Percentiles rank a stretch among this genome's conserved stretches.
These are phyloP conservation scores for Anoplophora glabripennis DNA, from an alignment of 1,140 invertebrate genomes.

Conservation along the genomic window DNA sequence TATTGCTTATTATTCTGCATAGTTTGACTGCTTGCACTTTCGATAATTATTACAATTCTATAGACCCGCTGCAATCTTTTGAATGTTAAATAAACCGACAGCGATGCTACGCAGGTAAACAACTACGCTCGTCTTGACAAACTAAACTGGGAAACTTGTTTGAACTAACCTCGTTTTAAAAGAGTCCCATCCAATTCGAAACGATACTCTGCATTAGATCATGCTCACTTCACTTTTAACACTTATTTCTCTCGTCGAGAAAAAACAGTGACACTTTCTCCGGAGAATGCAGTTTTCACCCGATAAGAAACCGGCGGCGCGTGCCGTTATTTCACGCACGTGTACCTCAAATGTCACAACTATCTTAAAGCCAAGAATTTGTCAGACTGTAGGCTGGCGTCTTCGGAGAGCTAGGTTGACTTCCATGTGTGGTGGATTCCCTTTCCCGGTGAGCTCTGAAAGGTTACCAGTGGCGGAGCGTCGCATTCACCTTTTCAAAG, in stretches of 20 bases:
- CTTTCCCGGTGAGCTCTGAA: not conserved
- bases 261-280: not conserved
- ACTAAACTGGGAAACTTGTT: too few species aligned
- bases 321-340: slow-evolving; percentile 3
- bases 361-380: not conserved
- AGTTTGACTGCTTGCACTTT: too few species aligned
- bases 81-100: too few species aligned
- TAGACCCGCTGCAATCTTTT: too few species aligned
- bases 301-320: not conserved
- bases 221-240: not conserved
- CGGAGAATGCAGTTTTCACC: not conserved
- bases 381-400: not conserved
- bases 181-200: not conserved
- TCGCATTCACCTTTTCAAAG: too few species aligned
- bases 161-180: not conserved
- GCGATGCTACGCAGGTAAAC: too few species aligned
- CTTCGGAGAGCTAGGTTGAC: not conserved
- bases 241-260: not conserved
- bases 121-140: too few species aligned
- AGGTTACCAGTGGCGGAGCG: slow-evolving; percentile 5
- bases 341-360: slow-evolving; percentile 9
- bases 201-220: not conserved
- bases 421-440: slow-evolving; percentile 9
- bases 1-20: too few species aligned
- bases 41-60: too few species aligned